Evolutionary conservation across 2,888 invertebrate genomes (phyloP).

Genomic region (Hymenopus coronatus): DNA sequence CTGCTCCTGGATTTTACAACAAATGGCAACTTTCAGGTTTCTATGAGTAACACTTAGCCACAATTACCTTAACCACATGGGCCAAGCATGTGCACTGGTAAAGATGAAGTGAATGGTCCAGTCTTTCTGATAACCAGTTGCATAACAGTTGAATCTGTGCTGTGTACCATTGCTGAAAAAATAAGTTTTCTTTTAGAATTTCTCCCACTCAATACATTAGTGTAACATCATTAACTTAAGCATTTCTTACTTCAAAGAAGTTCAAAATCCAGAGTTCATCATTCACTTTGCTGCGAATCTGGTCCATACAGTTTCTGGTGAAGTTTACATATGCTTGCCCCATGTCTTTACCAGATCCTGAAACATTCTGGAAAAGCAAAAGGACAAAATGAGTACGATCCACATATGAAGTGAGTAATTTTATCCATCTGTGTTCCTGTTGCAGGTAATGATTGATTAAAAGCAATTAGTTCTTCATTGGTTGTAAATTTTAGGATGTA

Average conservation of each 20-base stretch:
- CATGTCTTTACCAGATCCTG: conserved; percentile 92
- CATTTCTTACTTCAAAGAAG: conserved; percentile 63
- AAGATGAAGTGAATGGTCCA: conserved; percentile 90
- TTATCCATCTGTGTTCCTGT: no score
- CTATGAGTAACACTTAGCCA: no score
- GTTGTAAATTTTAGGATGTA: no score
- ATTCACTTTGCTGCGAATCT: conserved; percentile 92
- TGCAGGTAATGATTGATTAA: no score
- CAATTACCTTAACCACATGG: conserved; percentile 83
- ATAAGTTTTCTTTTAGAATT: conserved; percentile 42
- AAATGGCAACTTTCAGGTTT: no score
- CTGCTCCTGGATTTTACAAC: no score
- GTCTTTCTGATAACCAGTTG: conserved; percentile 89
- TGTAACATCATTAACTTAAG: not conserved
- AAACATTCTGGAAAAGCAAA: conserved; percentile 65
- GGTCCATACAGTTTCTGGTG: conserved; percentile 96
- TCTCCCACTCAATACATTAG: not conserved
- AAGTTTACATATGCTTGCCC: conserved; percentile 98
- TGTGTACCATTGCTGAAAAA: conserved; percentile 89
- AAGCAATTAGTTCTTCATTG: no score
- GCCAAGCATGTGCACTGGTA: conserved; percentile 97
- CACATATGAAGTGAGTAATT: not conserved
- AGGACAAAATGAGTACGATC: not conserved
- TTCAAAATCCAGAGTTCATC: conserved; percentile 81
- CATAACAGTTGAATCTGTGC: conserved; percentile 91